Evolutionary conservation across 2,113 vertebrate species (phyloP), one percentile per base, ranked within the genome.

Genomic region (Hippotragus niger): DNA sequence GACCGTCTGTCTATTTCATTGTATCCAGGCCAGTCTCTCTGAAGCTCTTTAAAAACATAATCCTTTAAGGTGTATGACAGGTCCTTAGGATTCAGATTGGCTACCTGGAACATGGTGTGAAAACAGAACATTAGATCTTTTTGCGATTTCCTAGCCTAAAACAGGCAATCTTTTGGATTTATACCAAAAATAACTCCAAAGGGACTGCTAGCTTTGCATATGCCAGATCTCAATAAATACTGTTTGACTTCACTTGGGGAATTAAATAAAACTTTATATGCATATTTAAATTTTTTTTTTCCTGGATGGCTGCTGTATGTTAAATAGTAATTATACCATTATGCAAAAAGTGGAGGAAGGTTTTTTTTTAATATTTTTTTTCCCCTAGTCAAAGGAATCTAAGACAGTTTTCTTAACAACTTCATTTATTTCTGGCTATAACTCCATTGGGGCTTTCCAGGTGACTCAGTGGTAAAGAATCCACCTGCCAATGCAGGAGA

Each of bases 1-100:
- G 99, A 98, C 85, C 98, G 97, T 88, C 99, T 99, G 40, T 99
- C 99, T 90, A 98, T 98, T 85, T 99, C 99, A 83, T 83, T 99
- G 98, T 99, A 99, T 74, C 99, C 99, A 31, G 99, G 99, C 99
- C 99, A 99, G 90, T 99, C 99, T 96, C 99, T 99, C 23, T 99
- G 99, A 96, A 99, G 98, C 4, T 99, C 99, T 94, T 99, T 99
- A 98, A 99, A 99, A 40, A 99, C 91, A 97, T 99, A 99, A 96
- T 99, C 99, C 98, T 99, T 99, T 98, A 99, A 97, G 13, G 98
- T 99, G 90, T 99, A 99, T 0, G 99, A 99, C 96, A 99, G 99
- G 98, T 99, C 99, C 98, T 99, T 99, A 90, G 99, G 98, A 98
- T 99, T 99, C 95, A 99, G 97, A 98, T 98, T 99, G 89, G 99